Conservation (phyloP, 2,113 vertebrate species). For the Ibidorhyncha struthersii region DNA sequence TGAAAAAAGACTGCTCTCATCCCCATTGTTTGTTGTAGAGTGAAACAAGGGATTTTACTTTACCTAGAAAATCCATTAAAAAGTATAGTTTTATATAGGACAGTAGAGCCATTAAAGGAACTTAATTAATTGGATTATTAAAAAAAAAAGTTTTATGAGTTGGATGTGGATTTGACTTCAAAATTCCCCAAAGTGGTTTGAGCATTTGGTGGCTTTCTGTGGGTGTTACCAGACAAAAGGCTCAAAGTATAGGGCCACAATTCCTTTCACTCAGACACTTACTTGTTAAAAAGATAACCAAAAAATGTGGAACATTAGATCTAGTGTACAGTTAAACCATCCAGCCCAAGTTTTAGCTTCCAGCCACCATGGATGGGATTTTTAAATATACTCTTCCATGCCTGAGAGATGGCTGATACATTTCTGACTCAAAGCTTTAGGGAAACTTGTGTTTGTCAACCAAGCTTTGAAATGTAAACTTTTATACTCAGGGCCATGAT, state of each 20-base stretch:
- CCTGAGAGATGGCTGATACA: not conserved
- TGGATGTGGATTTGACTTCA: not conserved
- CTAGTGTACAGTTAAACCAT: not conserved
- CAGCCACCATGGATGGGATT: not conserved
- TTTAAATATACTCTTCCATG: not conserved
- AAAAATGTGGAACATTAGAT: not conserved
- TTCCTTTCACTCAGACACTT: not conserved
- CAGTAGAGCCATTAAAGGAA: accelerated
- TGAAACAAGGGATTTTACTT: not conserved
- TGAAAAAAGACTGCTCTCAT: too few species aligned
- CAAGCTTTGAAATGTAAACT: not conserved
- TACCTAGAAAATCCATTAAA: not conserved
- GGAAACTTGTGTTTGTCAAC: not conserved
- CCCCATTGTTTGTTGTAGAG: not conserved
- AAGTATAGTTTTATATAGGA: not conserved
- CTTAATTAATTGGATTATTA: not conserved
- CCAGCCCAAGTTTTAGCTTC: not conserved
- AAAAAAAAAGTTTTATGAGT: not conserved
- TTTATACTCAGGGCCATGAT: not conserved
- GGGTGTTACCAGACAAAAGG: not conserved
- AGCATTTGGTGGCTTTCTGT: not conserved
- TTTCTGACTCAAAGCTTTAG: not conserved
- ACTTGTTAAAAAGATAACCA: not conserved
- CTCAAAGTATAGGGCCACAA: not conserved
- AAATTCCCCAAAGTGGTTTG: not conserved